Conservation (phyloP, 2,113 vertebrate genomes). For the Microcebus griseorufus region DNA sequence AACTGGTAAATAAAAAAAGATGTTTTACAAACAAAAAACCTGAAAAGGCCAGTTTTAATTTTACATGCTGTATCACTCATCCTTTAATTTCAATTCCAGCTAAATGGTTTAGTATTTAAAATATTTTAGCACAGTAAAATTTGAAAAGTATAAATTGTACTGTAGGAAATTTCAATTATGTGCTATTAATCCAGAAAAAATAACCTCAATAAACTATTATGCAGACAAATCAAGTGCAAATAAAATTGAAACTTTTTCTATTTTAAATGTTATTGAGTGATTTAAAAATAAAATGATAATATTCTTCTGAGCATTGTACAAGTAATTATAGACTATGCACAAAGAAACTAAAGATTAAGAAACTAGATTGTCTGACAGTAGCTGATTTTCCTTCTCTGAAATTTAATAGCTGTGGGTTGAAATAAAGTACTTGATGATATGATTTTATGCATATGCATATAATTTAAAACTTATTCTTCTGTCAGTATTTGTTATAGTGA, state of each 20-base stretch:
- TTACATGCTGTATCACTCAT: background rate
- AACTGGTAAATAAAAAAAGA: background rate
- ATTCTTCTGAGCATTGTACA: constrained; percentile 11
- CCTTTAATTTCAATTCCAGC: constrained; percentile 40
- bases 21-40: constrained; percentile 28
- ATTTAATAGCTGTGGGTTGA: constrained; percentile 34
- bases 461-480: constrained; percentile 3
- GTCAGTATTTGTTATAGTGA: constrained; percentile 14
- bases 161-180: background rate
- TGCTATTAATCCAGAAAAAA: background rate
- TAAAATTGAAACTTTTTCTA: background rate
- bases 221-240: background rate
- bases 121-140: constrained; percentile 23
- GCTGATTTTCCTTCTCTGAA: constrained; percentile 6
- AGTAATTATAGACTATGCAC: constrained; percentile 55
- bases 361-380: constrained; percentile 22
- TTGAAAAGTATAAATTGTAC: background rate
- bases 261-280: constrained; percentile 47
- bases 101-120: constrained; percentile 11
- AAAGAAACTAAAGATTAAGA: constrained; percentile 55
- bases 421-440: background rate
- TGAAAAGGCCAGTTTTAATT: background rate
- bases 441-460: background rate
- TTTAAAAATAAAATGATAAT: constrained; percentile 61
- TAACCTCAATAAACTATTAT: background rate